Evolutionary conservation across 2,113 vertebrate species (phyloP).

Genomic region (Larimichthys crocea): DNA sequence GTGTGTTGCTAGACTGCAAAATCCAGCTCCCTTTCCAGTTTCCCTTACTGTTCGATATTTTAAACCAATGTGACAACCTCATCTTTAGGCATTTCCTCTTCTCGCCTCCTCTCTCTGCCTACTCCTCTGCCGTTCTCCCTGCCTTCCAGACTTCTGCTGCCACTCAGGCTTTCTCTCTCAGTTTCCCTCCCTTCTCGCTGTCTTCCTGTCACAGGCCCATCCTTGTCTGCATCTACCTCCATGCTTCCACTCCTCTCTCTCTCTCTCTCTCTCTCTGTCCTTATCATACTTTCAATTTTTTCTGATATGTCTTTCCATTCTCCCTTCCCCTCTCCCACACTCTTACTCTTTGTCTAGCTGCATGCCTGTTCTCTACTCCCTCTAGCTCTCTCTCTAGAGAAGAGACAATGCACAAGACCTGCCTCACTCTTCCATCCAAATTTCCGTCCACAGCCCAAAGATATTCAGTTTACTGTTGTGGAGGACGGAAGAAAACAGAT

Average conservation of each 20-base stretch:
- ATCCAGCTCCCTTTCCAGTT: conserved; percentile 57
- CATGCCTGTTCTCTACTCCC: background rate
- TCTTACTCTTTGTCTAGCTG: conserved; percentile 4
- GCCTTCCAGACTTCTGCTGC: conserved; percentile 28
- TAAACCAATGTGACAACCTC: conserved; percentile 67
- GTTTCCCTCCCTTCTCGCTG: conserved; percentile 10
- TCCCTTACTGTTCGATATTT: conserved; percentile 59
- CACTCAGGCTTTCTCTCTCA: conserved; percentile 34
- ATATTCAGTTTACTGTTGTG: no score
- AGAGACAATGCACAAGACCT: background rate
- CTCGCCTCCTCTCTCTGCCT: conserved; percentile 24
- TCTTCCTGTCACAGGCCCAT: conserved; percentile 25
- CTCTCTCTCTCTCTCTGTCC: background rate
- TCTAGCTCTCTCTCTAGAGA: background rate
- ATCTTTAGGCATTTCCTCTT: conserved; percentile 59
- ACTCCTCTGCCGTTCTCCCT: conserved; percentile 39
- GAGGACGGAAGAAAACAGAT: no score
- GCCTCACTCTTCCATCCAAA: no score
- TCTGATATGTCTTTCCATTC: background rate
- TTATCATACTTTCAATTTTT: conserved; percentile 10
- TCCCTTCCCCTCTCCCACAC: background rate
- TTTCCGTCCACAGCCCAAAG: no score
- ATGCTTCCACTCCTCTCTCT: background rate
- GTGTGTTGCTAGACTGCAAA: conserved; percentile 43
- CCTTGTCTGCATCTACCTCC: background rate